Conservation (phyloP, 2,797 vertebrate genomes). For the Poecilia picta region DNA sequence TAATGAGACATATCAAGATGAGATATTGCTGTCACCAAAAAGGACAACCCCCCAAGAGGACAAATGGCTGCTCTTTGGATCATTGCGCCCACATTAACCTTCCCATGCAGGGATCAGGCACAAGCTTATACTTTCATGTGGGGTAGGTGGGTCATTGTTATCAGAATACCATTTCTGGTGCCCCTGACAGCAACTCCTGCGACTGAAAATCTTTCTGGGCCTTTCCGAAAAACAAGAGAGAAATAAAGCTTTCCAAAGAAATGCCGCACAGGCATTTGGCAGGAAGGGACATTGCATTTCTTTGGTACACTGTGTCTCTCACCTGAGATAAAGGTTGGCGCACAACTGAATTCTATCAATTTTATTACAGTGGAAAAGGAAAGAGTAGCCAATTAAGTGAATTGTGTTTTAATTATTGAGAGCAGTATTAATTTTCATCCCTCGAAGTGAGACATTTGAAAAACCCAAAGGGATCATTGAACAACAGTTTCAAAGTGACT, state of each 20-base stretch:
- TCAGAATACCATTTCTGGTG: conserved; percentile 43
- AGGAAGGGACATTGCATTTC: conserved; percentile 54
- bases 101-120: conserved; percentile 50
- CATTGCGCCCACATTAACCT: conserved; percentile 63
- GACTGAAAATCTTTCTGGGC: conserved; percentile 36
- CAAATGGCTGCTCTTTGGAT: conserved; percentile 54
- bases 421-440: conserved; percentile 57
- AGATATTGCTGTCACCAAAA: conserved; percentile 67
- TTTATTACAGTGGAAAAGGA: conserved; percentile 69
- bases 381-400: conserved; percentile 71
- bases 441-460: conserved; percentile 18
- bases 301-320: conserved; percentile 57
- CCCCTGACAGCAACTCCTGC: conserved; percentile 12
- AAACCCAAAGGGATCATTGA: conserved; percentile 12
- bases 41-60: conserved; percentile 51
- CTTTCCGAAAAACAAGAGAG: conserved; percentile 36
- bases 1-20: conserved; percentile 61
- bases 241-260: conserved; percentile 42
- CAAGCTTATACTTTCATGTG: conserved; percentile 42
- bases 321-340: conserved; percentile 68
- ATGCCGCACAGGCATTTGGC: conserved; percentile 27
- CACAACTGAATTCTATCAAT: conserved; percentile 48
- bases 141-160: conserved; percentile 55
- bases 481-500: neutral
- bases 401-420: conserved; percentile 75